Evolutionary conservation across 2,113 vertebrate species (phyloP), one percentile per base, ranked within the genome.

Genomic region (Pedionomus torquatus): DNA sequence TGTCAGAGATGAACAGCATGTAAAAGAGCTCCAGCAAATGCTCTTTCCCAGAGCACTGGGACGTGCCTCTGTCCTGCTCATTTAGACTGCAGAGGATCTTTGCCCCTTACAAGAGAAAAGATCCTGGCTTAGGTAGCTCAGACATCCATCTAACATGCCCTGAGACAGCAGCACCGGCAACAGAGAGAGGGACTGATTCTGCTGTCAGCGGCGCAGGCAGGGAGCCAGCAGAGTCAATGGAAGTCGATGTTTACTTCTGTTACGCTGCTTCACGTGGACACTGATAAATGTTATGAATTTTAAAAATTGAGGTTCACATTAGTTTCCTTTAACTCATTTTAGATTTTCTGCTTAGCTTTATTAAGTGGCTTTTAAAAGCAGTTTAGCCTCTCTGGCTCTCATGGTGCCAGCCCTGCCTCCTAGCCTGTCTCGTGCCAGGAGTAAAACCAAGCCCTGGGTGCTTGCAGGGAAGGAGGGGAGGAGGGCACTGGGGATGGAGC

Each of bases 221-320:
- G 26, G 61, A 93, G 69, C 68, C 89, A 41, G 64, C 30, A 33
- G 52, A 89, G 80, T 87, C 88, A 57, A 55, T 65, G 77, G 86
- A 66, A 95, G 90, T 93, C 23, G 8, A 91, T 93, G 95, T 97
- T 97, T 95, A 91, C 74, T 65, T 33, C 93, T 92, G 57, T 85
- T 89, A 49, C 2, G 0, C 92, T 79, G 74, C 93, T 48, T 87
- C 1, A 0, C 18, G 1, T 23, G 87, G 96, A 93, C 94, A 95
- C 89, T 97, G 96, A 95, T 91, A 92, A 92, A 95, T 97, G 94
- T 74, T 97, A 93, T 89, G 92, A 97, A 97, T 96, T 96, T 96
- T 89, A 76, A 87, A 95, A 95, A 95, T 83, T 92, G 92, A 97
- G 89, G 90, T 92, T 95, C 72, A 58, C 94, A 95, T 96, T 96